Conservation (phyloP, 2,888 invertebrate species). For the Sinentomon sp. region DNA sequence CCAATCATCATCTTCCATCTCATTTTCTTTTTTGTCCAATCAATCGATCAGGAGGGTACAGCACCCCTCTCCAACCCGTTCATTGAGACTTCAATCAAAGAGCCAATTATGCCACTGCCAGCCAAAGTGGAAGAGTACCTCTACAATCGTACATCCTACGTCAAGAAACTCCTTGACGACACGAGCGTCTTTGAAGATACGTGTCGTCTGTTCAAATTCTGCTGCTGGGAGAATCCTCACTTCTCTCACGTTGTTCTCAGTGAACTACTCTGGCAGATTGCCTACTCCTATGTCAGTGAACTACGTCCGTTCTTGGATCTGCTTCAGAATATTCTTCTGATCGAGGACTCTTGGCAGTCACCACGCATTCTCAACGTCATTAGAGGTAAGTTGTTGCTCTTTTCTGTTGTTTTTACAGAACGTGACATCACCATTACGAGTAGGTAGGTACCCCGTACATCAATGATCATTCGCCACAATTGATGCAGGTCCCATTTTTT, state of each 20-base stretch:
- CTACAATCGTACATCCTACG: slow-evolving; percentile 30
- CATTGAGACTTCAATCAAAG: slow-evolving; percentile 32
- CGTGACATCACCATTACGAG: neutral
- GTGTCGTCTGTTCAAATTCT: slow-evolving; percentile 61
- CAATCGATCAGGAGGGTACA: too few relatives aligned
- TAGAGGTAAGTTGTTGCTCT: slow-evolving; percentile 30
- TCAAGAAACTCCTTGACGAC: slow-evolving; percentile 86
- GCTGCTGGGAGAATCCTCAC: slow-evolving; percentile 88
- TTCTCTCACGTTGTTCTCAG: slow-evolving; percentile 68
- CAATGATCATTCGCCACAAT: neutral
- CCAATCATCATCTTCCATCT: neutral
- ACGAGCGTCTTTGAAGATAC: slow-evolving; percentile 76
- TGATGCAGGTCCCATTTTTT: neutral
- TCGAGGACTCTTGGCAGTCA: slow-evolving; percentile 89
- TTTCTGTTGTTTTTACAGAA: slow-evolving; percentile 3
- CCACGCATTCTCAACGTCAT: slow-evolving; percentile 79
- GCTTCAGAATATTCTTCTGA: slow-evolving; percentile 50
- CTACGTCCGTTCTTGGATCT: slow-evolving; percentile 74
- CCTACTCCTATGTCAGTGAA: slow-evolving; percentile 73
- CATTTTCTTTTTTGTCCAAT: slow-evolving; percentile 3
- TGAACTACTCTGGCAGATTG: slow-evolving; percentile 70
- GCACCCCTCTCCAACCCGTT: too few relatives aligned
- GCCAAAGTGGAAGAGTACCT: slow-evolving; percentile 33
- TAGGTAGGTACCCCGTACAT: neutral
- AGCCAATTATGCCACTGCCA: slow-evolving; percentile 37